A percentile compares a stretch with the other conserved stretches of the same genome.
Evolutionary conservation across 2,888 invertebrate species (phyloP).

Genomic region (Shargacucullia verbasci): DNA sequence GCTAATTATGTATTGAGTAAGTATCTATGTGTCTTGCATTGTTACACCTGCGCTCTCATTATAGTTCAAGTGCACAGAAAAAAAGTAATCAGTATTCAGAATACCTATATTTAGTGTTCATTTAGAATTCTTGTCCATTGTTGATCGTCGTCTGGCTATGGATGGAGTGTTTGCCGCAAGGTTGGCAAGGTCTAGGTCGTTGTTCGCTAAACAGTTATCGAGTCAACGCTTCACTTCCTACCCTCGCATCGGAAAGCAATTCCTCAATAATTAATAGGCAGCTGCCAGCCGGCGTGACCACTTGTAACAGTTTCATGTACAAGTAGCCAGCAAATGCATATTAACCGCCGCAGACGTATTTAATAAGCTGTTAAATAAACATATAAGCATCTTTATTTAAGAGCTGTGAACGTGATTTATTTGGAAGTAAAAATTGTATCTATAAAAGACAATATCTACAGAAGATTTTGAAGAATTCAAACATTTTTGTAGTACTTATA

Average conservation of each 20-base stretch:
- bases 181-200: constrained; percentile 62
- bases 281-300: constrained; percentile 51
- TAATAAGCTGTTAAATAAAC: constrained; percentile 17
- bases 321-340: constrained; percentile 37
- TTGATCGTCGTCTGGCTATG: constrained; percentile 20
- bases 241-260: constrained; percentile 67
- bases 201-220: constrained; percentile 68
- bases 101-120: constrained; percentile 16
- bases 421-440: too few species aligned
- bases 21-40: constrained; percentile 13
- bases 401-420: not conserved
- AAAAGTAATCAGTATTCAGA: constrained; percentile 32
- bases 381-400: constrained; percentile 10
- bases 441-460: constrained; percentile 1
- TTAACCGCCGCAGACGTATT: constrained; percentile 2
- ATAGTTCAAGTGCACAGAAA: constrained; percentile 18
- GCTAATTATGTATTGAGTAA: constrained; percentile 23
- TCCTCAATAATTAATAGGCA: constrained; percentile 68
- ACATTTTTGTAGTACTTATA: constrained; percentile 39
- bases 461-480: constrained; percentile 22
- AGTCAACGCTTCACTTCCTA: constrained; percentile 75
- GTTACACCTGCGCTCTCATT: constrained; percentile 14
- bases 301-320: constrained; percentile 53
- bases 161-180: not conserved
- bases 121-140: constrained; percentile 44